phyloP scores from a whole-genome alignment of 2,888 invertebrate species.

The Apodemia mormo region DNA sequence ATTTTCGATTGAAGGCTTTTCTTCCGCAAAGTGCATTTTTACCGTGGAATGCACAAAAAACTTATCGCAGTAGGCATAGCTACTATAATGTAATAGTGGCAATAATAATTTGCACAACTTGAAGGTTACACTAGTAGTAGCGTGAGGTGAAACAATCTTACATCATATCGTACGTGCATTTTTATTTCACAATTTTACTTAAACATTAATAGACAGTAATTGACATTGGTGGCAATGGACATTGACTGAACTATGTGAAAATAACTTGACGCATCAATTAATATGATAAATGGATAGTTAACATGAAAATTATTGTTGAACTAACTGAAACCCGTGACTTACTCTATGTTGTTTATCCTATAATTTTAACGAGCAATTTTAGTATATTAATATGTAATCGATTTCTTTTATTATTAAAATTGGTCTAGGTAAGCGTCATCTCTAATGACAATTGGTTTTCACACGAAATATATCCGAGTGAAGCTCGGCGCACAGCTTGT shows the following conservation, averaged over 20 bases:
- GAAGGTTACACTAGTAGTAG: conserved; percentile 1
- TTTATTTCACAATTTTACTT: conserved; percentile 1
- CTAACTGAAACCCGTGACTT: too few relatives aligned
- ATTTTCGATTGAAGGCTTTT: too few relatives aligned
- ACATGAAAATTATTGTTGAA: neutral
- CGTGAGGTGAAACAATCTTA: conserved; percentile 1
- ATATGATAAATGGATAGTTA: neutral
- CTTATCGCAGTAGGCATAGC: too few relatives aligned
- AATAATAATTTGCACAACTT: conserved; percentile 6
- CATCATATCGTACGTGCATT: conserved; percentile 3
- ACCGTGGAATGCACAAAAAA: too few relatives aligned
- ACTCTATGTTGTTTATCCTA: neutral
- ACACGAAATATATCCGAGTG: too few relatives aligned
- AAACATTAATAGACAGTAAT: conserved; percentile 7
- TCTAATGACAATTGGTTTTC: too few relatives aligned
- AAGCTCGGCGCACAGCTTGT: too few relatives aligned
- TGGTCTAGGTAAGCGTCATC: too few relatives aligned
- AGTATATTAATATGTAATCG: too few relatives aligned
- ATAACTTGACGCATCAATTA: conserved; percentile 1
- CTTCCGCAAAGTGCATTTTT: too few relatives aligned
- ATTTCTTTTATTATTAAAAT: too few relatives aligned
- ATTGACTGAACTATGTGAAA: conserved; percentile 8
- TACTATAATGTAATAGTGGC: neutral
- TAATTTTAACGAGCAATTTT: neutral
- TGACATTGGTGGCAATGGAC: conserved; percentile 11